Percentiles rank a stretch among this genome's conserved stretches.
These are phyloP conservation scores for Zosterops lateralis DNA, from an alignment of 2,113 vertebrate genomes.

Conservation along the genomic window DNA sequence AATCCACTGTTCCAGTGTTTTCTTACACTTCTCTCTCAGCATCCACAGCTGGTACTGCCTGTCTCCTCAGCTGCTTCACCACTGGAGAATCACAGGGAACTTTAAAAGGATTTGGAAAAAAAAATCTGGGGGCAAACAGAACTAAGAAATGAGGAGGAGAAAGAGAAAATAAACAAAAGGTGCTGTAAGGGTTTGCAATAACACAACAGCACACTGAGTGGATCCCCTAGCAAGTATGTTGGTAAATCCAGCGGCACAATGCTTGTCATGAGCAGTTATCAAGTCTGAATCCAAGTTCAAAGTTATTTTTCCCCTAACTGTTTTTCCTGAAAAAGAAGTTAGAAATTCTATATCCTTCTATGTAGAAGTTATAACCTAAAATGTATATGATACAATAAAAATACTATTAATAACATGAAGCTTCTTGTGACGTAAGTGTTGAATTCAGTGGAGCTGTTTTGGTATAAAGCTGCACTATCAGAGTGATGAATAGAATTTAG, in stretches of 20 bases:
- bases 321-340: not conserved
- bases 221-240: accelerated
- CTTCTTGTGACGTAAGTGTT: not conserved
- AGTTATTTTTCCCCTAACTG: not conserved
- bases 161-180: not conserved
- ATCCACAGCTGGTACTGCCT: not conserved
- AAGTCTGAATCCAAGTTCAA: not conserved
- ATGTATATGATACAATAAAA: not conserved
- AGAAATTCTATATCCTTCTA: not conserved
- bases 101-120: not conserved
- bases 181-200: not conserved
- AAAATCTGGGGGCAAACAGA: not conserved
- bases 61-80: not conserved
- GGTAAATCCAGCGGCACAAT: not conserved
- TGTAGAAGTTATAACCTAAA: not conserved
- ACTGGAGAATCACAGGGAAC: too few relatives aligned
- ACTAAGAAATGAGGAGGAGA: not conserved
- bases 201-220: not conserved
- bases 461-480: not conserved
- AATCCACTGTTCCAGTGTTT: not conserved
- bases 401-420: not conserved
- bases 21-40: not conserved
- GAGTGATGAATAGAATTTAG: not conserved
- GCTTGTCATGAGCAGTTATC: accelerated
- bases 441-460: not conserved